Conservation (phyloP, 1,140 invertebrate genomes). For the Eufriesea mexicana region DNA sequence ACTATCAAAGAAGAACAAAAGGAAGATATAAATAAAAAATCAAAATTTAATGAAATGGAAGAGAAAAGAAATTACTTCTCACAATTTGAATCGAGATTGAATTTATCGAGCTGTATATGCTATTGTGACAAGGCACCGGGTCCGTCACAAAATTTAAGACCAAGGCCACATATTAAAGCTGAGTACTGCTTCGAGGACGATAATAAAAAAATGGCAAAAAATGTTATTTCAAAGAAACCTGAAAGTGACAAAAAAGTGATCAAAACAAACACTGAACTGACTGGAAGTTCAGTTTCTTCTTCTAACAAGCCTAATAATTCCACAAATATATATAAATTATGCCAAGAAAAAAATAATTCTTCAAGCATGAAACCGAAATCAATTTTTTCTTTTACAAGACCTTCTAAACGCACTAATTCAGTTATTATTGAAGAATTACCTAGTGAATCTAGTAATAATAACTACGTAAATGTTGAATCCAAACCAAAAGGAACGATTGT, state of each 20-base stretch:
- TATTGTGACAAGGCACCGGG: conserved; percentile 69
- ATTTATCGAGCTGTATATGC: conserved; percentile 58
- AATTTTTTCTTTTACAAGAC: conserved; percentile 56
- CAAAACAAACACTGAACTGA: not conserved
- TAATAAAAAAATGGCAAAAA: not conserved
- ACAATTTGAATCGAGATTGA: not conserved
- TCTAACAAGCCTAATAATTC: not conserved
- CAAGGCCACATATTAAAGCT: conserved; percentile 64
- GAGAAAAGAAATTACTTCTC: not conserved
- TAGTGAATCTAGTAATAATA: conserved; percentile 26
- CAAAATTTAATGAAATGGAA: not conserved
- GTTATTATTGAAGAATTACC: conserved; percentile 68
- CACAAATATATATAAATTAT: not conserved
- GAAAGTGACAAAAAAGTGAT: not conserved
- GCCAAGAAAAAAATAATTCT: not conserved
- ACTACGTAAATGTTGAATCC: not conserved
- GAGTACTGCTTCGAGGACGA: conserved; percentile 61
- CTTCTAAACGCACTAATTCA: conserved; percentile 12
- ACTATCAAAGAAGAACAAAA: conserved; percentile 68
- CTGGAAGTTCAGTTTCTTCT: not conserved
- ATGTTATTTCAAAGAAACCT: not conserved
- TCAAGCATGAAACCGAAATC: conserved; percentile 35
- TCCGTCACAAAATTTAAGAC: conserved; percentile 55
- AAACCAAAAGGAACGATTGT: not conserved
- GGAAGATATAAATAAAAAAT: not conserved